These are phyloP conservation scores for Temnothorax nylanderi DNA, from an alignment of 1,140 invertebrate species.

Conservation along the genomic window DNA sequence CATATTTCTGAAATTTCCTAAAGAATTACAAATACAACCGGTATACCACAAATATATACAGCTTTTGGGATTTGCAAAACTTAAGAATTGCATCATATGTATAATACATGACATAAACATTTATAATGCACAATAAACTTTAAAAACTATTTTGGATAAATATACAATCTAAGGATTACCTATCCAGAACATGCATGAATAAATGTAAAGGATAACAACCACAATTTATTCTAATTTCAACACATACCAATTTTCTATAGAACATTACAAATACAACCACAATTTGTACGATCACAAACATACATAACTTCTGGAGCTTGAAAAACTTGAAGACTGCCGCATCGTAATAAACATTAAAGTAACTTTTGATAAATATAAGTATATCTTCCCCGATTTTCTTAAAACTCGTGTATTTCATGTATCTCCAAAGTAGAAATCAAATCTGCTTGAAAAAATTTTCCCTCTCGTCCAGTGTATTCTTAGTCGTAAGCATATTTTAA, in stretches of 20 bases:
- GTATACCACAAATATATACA: not conserved
- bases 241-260: not conserved
- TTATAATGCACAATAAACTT: too few relatives aligned
- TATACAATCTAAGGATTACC: not conserved
- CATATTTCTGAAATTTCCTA: not conserved
- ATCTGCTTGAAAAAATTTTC: not conserved
- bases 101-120: conserved; percentile 1
- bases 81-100: not conserved
- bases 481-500: not conserved
- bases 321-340: not conserved
- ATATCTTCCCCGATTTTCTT: not conserved
- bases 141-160: not conserved
- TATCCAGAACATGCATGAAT: not conserved
- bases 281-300: not conserved
- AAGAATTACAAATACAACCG: not conserved
- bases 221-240: not conserved
- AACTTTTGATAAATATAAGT: conserved; percentile 18
- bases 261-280: not conserved
- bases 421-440: not conserved
- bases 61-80: not conserved
- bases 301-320: not conserved
- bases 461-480: not conserved
- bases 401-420: not conserved
- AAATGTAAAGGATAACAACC: not conserved
- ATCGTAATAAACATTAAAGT: conserved; percentile 11